Percentiles rank a stretch among this genome's conserved stretches.
These are phyloP conservation scores for Sphaerophoria taeniata DNA, from an alignment of 2,888 invertebrate species.

Conservation along the genomic window DNA sequence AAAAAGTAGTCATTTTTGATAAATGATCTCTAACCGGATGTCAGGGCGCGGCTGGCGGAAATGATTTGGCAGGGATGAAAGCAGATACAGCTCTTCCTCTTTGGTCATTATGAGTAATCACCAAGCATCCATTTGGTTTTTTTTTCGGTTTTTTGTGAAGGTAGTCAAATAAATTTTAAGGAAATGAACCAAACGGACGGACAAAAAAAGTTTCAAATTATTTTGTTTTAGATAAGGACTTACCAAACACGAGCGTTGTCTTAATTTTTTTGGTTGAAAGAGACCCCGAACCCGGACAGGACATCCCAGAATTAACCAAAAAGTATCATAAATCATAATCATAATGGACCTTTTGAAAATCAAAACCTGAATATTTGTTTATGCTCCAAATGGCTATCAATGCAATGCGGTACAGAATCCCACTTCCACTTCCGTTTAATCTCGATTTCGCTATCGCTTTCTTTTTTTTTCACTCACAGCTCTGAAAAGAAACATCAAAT, in stretches of 20 bases:
- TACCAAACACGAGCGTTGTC: background rate
- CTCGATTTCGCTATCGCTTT: background rate
- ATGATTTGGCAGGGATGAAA: background rate
- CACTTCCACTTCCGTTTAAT: constrained; percentile 1
- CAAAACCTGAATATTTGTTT: constrained; percentile 59
- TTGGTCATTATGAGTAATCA: constrained; percentile 56
- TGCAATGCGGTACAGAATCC: background rate
- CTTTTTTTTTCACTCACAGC: background rate
- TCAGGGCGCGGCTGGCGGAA: background rate
- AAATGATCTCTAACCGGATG: constrained; percentile 19
- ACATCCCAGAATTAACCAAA: constrained; percentile 7
- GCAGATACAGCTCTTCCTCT: background rate
- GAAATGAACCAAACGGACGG: background rate
- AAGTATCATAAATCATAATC: constrained; percentile 69
- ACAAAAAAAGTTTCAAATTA: constrained; percentile 28
- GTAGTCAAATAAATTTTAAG: constrained; percentile 7
- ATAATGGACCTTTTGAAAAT: constrained; percentile 53
- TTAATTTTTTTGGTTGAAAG: background rate
- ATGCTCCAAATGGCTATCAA: constrained; percentile 34
- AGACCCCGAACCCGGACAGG: background rate
- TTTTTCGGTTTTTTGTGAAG: background rate
- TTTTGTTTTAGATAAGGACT: constrained; percentile 11
- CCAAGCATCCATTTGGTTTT: constrained; percentile 37
- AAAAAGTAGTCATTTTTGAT: constrained; percentile 18
- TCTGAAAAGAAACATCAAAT: background rate